Percentiles rank a stretch among this genome's conserved stretches.
These are phyloP conservation scores for Suillia variegata DNA, from an alignment of 2,888 invertebrate genomes.

Conservation along the genomic window DNA sequence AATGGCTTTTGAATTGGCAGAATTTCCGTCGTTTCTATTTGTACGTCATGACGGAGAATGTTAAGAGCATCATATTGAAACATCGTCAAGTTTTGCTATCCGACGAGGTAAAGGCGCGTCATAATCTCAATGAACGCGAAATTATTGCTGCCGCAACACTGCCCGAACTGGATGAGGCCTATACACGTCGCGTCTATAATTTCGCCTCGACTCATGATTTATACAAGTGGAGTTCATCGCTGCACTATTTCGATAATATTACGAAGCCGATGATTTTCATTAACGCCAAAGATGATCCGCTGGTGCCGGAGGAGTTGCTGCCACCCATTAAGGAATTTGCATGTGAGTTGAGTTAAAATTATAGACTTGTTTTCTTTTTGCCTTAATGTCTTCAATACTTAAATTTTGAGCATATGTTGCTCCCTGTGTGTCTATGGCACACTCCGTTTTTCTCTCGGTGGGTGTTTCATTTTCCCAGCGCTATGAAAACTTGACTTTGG, in stretches of 20 bases:
- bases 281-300: constrained; percentile 90
- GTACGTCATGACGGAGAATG: constrained; percentile 91
- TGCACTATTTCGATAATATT: constrained; percentile 79
- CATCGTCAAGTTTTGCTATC: constrained; percentile 79
- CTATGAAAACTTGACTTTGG: not conserved
- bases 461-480: not conserved
- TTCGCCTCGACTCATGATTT: constrained; percentile 79
- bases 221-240: constrained; percentile 84
- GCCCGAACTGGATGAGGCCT: constrained; percentile 87
- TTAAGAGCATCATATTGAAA: constrained; percentile 83
- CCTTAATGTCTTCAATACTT: not conserved
- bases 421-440: not conserved
- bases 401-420: not conserved
- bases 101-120: constrained; percentile 72
- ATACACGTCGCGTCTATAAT: constrained; percentile 79
- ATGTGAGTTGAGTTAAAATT: constrained; percentile 66
- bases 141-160: constrained; percentile 87
- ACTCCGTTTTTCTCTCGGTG: not conserved
- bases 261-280: constrained; percentile 87
- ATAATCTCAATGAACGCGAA: constrained; percentile 76
- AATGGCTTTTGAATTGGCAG: constrained; percentile 83
- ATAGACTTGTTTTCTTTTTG: no score
- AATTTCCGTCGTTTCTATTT: constrained; percentile 88
- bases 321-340: constrained; percentile 75
- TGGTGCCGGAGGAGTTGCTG: constrained; percentile 80